Evolutionary conservation across 1,140 invertebrate genomes (phyloP), one percentile per base, ranked within the genome.

Genomic region (Anoplophora glabripennis): DNA sequence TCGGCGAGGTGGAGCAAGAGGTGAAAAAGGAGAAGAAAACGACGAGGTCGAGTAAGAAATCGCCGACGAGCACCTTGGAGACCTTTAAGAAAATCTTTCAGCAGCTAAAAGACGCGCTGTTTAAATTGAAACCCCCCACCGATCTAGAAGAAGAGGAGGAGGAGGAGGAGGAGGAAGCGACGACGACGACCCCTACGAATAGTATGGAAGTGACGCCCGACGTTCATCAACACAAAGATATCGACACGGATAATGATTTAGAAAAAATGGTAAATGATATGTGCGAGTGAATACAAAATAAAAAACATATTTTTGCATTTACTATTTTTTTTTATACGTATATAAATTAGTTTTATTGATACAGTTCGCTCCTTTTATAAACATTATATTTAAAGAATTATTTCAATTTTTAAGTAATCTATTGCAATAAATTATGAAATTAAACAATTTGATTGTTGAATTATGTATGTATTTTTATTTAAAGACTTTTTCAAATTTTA

Each of bases 261-360:
- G 85, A 87, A 72, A 87, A 88, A 74, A 84, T 88, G 78, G 86
- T 87, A 59, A 83, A 85, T 51, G 83, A 87, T 75, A 85, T 87
- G 72, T 84, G 85, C 75, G 66, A 67, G 52, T 66, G 49, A 66
- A 12, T 33, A n/a, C 21, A 49, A 45, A 17, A 40, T n/a, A 40
- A 40, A 40, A 40, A 45, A 45, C n/a, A 18, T 17, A 45, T 18
- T 12, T 18, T 17, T 45, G 21, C 9, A 45, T 15, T 12, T 17
- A 18, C 15, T 45, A 14, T 14, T 45, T 45, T 15, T 12, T 45
- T 45, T 18, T 45, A 11, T 45, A 18, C 14, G 42, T 45, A 18
- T 45, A 17, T 45, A 11, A 45, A 18, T 11, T 7, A 15, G 21
- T n/a, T 41, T 14, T 40, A 40, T 40, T 14, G 37, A n/a, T 40